Conservation (phyloP, 1,140 invertebrate genomes). For the Drosophila ercepeae region DNA sequence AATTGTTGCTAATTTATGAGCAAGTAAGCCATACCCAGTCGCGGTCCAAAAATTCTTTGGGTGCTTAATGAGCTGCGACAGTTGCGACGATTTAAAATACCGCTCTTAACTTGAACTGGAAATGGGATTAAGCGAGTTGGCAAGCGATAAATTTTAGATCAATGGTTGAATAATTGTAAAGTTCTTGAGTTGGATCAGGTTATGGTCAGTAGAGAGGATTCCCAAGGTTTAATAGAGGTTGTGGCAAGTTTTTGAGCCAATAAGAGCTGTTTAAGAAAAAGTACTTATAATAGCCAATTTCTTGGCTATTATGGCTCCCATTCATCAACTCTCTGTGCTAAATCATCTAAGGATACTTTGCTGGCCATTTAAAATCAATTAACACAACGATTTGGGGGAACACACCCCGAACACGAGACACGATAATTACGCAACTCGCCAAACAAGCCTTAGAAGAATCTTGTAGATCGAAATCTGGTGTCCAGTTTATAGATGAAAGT, state of each 20-base stretch:
- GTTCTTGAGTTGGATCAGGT: neutral
- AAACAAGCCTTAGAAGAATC: slow-evolving; percentile 24
- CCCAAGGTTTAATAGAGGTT: neutral
- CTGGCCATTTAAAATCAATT: slow-evolving; percentile 75
- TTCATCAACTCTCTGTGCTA: too few species aligned
- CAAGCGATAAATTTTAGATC: slow-evolving; percentile 31
- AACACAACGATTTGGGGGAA: slow-evolving; percentile 54
- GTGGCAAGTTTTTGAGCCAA: too few species aligned
- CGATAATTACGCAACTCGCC: slow-evolving; percentile 49
- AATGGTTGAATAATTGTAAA: slow-evolving; percentile 10
- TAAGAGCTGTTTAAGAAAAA: too few species aligned
- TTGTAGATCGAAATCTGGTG: slow-evolving; percentile 27
- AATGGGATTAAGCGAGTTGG: slow-evolving; percentile 20
- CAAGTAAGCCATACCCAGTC: slow-evolving; percentile 16
- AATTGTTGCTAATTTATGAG: slow-evolving; percentile 79
- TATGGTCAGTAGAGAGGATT: neutral
- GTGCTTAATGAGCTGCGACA: slow-evolving; percentile 60
- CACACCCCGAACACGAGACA: slow-evolving; percentile 46
- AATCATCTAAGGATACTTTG: slow-evolving; percentile 34
- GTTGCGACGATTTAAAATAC: slow-evolving; percentile 30
- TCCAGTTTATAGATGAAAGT: slow-evolving; percentile 43
- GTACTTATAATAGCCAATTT: neutral
- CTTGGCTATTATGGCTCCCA: slow-evolving; percentile 5
- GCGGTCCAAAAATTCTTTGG: slow-evolving; percentile 43
- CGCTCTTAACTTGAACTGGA: slow-evolving; percentile 10